phyloP scores from a whole-genome alignment of 2,113 vertebrate genomes.

The Melospiza melodia region DNA sequence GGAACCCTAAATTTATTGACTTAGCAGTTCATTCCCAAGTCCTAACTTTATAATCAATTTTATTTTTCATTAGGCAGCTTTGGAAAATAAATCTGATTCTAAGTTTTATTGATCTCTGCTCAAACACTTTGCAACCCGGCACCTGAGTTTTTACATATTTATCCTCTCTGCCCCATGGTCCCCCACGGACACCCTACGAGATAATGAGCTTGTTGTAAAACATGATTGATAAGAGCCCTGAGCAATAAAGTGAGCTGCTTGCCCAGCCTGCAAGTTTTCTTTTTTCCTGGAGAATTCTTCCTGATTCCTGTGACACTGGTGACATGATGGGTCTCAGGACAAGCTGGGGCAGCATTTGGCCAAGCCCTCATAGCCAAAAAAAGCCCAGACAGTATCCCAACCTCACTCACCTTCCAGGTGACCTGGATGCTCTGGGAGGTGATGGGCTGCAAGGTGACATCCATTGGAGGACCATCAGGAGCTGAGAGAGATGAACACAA shows the following conservation, averaged over 20 bases:
- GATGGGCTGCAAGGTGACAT: conserved; percentile 92
- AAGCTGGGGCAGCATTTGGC: fast-evolving
- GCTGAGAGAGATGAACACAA: conserved; percentile 69
- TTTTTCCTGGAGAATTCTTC: background rate
- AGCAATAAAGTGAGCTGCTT: background rate
- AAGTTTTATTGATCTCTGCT: conserved; percentile 59
- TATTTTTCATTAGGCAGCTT: conserved; percentile 72
- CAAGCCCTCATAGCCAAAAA: fast-evolving
- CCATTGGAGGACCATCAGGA: conserved; percentile 95
- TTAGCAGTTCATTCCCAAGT: conserved; percentile 56
- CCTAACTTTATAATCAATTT: conserved; percentile 74
- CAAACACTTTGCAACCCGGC: background rate
- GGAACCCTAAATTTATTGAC: conserved; percentile 66
- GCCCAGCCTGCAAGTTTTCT: background rate
- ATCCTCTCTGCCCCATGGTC: background rate
- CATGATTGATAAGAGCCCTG: background rate
- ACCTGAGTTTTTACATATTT: background rate
- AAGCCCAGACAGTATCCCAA: fast-evolving
- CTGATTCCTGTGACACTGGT: fast-evolving
- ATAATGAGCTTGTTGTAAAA: background rate
- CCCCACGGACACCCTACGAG: background rate
- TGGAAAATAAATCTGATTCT: conserved; percentile 69
- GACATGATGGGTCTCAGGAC: background rate
- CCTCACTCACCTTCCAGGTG: conserved; percentile 89
- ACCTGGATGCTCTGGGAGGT: conserved; percentile 98